A percentile compares a stretch with the other conserved stretches of the same genome.
These are phyloP conservation scores for Gadus macrocephalus DNA, from an alignment of 2,113 vertebrate genomes.

Conservation along the genomic window DNA sequence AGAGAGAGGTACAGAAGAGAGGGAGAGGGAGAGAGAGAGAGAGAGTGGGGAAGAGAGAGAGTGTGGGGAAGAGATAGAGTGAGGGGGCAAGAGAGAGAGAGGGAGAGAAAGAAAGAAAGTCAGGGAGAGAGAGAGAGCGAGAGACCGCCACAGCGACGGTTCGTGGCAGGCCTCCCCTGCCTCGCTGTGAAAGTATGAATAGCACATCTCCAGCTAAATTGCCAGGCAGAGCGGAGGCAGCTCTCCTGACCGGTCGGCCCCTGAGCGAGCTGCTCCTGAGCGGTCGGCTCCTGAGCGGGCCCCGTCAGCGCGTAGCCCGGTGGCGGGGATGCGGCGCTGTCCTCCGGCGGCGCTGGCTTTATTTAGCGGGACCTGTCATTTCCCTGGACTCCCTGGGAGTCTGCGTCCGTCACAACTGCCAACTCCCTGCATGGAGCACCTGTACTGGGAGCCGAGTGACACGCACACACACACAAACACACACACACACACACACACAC, in stretches of 20 bases:
- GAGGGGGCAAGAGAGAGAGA: too few species aligned
- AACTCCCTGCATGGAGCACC: conserved; percentile 56
- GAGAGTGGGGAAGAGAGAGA: too few species aligned
- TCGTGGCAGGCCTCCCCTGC: conserved; percentile 39
- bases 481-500: conserved; percentile 13
- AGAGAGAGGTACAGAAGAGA: too few species aligned
- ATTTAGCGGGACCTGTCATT: conserved; percentile 63
- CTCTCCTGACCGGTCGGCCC: not conserved
- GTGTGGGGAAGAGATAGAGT: too few species aligned
- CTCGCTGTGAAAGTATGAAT: conserved; percentile 35
- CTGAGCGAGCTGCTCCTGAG: too few species aligned
- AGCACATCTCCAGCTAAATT: conserved; percentile 51
- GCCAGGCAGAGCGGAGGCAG: conserved; percentile 39
- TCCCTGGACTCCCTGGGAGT: conserved; percentile 63
- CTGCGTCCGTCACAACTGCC: conserved; percentile 64
- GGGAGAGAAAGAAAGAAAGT: conserved; percentile 33
- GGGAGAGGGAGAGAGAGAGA: too few species aligned
- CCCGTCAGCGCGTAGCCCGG: too few species aligned
- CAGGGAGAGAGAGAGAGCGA: conserved; percentile 47
- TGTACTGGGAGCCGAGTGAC: conserved; percentile 59
- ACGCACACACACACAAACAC: conserved; percentile 29
- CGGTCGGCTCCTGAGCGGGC: too few species aligned
- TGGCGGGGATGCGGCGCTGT: too few species aligned
- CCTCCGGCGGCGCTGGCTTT: conserved; percentile 42
- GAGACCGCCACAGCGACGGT: conserved; percentile 53